Evolutionary conservation across 2,797 vertebrate species (phyloP).

Genomic region (Synaphobranchus kaupii): DNA sequence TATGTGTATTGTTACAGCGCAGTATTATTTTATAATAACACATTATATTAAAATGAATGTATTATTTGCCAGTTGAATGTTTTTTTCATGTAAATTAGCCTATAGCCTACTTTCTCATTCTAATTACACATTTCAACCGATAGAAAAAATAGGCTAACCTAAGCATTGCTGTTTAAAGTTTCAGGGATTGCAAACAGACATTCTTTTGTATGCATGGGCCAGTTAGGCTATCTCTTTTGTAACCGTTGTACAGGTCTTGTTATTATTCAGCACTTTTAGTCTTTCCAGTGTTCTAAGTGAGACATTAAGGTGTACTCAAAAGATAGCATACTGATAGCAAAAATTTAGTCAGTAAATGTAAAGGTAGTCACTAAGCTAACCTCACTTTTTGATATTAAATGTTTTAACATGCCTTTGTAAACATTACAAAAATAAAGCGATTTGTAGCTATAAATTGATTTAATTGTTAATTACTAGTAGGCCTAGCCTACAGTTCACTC

Average conservation of each 20-base stretch:
- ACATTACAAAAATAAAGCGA: background rate
- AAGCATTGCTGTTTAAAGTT: background rate
- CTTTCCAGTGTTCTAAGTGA: background rate
- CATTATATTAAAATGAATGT: background rate
- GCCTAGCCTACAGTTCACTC: background rate
- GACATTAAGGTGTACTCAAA: background rate
- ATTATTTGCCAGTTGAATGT: background rate
- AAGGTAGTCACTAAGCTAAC: background rate
- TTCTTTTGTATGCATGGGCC: background rate
- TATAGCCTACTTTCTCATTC: background rate
- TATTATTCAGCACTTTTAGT: constrained; percentile 1
- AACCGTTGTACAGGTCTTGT: background rate
- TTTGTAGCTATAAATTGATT: background rate
- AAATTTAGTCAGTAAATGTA: background rate
- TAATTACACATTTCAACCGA: background rate
- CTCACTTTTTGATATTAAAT: background rate
- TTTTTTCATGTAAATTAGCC: background rate
- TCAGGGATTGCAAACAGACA: background rate
- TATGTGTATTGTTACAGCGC: no score
- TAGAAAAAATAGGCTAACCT: background rate
- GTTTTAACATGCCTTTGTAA: background rate
- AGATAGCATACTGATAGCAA: background rate
- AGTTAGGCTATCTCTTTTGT: background rate
- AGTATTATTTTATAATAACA: constrained; percentile 5
- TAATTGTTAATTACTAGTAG: background rate